Evolutionary conservation across 2,888 invertebrate species (phyloP).

Genomic region (Allygus modestus): DNA sequence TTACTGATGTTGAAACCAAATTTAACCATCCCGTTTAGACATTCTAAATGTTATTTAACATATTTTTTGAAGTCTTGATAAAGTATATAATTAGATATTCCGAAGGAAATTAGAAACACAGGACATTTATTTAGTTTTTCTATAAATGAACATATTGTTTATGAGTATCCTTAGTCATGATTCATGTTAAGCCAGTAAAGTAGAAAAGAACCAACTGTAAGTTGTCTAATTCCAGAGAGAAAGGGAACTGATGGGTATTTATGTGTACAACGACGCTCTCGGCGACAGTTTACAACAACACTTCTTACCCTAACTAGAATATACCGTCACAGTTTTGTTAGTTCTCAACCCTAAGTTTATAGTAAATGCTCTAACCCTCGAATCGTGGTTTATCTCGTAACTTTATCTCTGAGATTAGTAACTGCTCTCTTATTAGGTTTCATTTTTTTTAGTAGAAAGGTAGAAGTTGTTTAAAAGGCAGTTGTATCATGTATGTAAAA

Average conservation of each 20-base stretch:
- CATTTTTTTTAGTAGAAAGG: no score
- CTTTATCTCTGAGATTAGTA: no score
- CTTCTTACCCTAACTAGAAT: constrained; percentile 9
- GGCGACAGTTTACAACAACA: constrained; percentile 5
- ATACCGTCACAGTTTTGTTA: not conserved
- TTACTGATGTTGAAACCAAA: no score
- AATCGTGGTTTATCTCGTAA: not conserved
- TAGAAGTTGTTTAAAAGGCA: no score
- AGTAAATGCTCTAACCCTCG: not conserved
- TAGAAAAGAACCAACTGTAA: not conserved
- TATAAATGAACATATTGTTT: not conserved
- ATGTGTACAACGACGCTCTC: constrained; percentile 7
- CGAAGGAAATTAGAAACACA: no score
- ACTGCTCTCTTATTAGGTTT: no score
- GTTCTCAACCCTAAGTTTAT: not conserved
- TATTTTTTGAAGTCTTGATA: no score
- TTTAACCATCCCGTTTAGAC: no score
- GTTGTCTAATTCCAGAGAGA: not conserved
- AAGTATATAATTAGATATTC: no score
- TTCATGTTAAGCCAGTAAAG: not conserved
- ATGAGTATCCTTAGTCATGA: not conserved
- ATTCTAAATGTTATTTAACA: no score
- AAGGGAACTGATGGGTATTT: constrained; percentile 17
- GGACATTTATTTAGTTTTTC: no score
- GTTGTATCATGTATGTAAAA: no score